phyloP scores from a whole-genome alignment of 2,888 invertebrate species.

The Geophilus truncorum region DNA sequence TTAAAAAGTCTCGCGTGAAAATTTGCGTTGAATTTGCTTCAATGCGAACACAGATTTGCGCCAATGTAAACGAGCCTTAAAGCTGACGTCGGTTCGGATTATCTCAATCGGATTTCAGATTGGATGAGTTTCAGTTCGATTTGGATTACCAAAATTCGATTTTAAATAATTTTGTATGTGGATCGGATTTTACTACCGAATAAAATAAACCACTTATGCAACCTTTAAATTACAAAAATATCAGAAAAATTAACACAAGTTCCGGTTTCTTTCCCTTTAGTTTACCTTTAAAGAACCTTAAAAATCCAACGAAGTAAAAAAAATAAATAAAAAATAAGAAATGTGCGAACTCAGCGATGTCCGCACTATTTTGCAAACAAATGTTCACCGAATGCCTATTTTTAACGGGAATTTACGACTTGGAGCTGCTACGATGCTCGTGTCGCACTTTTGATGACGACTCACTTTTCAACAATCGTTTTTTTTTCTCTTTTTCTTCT shows the following conservation, averaged over 20 bases:
- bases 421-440: neutral
- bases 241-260: neutral
- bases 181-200: too few relatives aligned
- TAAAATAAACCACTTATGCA: too few relatives aligned
- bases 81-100: too few relatives aligned
- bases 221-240: neutral
- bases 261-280: too few relatives aligned
- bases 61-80: too few relatives aligned
- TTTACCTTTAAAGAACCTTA: neutral
- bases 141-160: too few relatives aligned
- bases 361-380: slow-evolving; percentile 14
- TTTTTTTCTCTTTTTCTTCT: neutral
- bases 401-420: slow-evolving; percentile 1
- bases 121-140: too few relatives aligned
- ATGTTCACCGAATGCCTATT: neutral
- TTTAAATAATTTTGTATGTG: too few relatives aligned
- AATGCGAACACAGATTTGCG: too few relatives aligned
- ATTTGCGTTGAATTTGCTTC: too few relatives aligned
- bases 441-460: slow-evolving; percentile 14
- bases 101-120: too few relatives aligned
- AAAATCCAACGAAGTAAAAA: neutral
- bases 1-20: too few relatives aligned
- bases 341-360: neutral
- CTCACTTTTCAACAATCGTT: slow-evolving; percentile 1
- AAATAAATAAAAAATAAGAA: neutral